Percentiles rank a stretch among this genome's conserved stretches.
phyloP scores from a whole-genome alignment of 2,113 vertebrate genomes.

The Martes martes region DNA sequence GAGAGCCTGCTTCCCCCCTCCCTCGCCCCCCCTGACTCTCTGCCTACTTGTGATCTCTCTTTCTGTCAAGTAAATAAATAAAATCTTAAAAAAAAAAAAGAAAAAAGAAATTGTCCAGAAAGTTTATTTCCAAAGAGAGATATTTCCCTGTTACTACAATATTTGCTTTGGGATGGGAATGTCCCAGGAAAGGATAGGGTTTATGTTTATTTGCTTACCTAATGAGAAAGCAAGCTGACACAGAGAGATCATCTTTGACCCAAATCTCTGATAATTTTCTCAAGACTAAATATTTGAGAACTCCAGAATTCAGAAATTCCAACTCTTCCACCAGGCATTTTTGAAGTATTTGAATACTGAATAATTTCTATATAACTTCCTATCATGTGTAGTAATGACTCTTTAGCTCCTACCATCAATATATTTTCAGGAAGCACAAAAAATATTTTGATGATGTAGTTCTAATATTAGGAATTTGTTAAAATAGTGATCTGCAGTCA shows the following conservation, averaged over 20 bases:
- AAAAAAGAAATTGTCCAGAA: background rate
- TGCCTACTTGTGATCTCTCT: too few species aligned
- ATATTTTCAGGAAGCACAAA: background rate
- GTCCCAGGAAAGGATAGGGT: background rate
- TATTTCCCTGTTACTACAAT: background rate
- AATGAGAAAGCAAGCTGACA: background rate
- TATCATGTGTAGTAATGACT: background rate
- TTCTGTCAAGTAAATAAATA: too few species aligned
- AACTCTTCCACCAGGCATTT: background rate
- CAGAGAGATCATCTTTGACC: background rate
- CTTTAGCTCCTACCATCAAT: background rate
- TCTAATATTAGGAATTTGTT: background rate
- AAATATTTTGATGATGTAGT: background rate
- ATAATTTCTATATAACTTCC: background rate
- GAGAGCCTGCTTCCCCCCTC: too few species aligned
- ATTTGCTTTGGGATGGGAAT: slow-evolving; percentile 41
- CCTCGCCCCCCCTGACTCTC: too few species aligned
- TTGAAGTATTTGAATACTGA: background rate
- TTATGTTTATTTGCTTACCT: background rate
- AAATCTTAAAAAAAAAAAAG: too few species aligned
- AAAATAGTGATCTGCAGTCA: background rate
- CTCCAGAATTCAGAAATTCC: background rate
- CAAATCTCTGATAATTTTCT: background rate
- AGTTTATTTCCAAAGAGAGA: background rate
- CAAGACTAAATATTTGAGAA: background rate